Evolutionary conservation across 2,113 vertebrate species (phyloP), one percentile per base, ranked within the genome.

Genomic region (Recurvirostra avosetta): DNA sequence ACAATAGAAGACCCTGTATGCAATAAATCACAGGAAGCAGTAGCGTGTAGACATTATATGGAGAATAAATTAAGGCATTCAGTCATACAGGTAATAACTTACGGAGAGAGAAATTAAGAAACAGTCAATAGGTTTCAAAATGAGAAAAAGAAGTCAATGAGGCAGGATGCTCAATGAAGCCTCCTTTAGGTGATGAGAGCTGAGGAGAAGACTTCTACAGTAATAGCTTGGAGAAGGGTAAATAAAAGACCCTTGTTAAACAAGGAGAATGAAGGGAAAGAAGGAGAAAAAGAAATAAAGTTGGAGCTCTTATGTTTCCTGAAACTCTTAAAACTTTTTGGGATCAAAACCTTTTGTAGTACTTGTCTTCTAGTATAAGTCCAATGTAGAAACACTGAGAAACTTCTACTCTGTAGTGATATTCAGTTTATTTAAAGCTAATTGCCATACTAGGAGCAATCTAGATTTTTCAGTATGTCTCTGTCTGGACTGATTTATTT

Each of bases 21-120:
- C 6, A 22, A 92, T 97, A 96, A 95, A 96, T 94, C 83, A 94
- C 32, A 81, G 73, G 34, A 68, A 92, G 45, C 80, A 92, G 43
- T 27, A 75, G 36, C 41, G 83, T 91, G 86, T 49, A 89, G 76
- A 68, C 36, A 17, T 70, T 86, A 76, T 72, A 61, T 23, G 52
- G 25, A 22, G 52, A 87, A 91, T 78, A 92, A 96, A 97, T 95
- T 75, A 95, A 85, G 29, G 17, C 70, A 58, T 87, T 94, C 79
- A 65, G 29, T 96, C 84, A 84, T 84, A 89, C 91, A 94, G 30
- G 61, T 70, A 87, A 81, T 92, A 94, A 94, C 52, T 96, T 93
- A 92, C 6, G 19, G 68, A 93, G 79, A 84, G 36, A 94, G 73
- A 93, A 96, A 97, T 96, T 95, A 92, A 86, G 94, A 80, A 92